Evolutionary conservation across 2,888 invertebrate genomes (phyloP).

Genomic region (Drosophila flavopinicola): DNA sequence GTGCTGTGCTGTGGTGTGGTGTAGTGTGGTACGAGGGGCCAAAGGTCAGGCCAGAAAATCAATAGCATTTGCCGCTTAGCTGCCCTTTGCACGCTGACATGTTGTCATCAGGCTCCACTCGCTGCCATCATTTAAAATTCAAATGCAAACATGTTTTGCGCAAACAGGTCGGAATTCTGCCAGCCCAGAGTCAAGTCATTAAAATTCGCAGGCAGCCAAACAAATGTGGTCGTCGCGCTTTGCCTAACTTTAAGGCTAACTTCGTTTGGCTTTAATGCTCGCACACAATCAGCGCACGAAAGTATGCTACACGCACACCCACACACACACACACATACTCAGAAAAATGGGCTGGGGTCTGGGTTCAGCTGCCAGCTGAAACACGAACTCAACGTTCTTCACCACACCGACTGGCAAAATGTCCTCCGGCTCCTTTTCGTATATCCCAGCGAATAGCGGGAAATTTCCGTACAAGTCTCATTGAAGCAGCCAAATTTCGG

Average conservation of each 20-base stretch:
- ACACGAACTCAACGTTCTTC: conserved; percentile 28
- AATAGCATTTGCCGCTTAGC: conserved; percentile 37
- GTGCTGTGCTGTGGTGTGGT: no score
- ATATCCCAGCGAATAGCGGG: conserved; percentile 11
- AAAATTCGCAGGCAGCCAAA: conserved; percentile 67
- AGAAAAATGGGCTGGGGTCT: neutral
- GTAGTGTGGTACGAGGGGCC: no score
- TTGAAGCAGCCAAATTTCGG: neutral
- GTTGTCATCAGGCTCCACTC: conserved; percentile 27
- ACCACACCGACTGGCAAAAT: conserved; percentile 34
- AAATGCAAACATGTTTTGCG: conserved; percentile 68
- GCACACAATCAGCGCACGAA: conserved; percentile 67
- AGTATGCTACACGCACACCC: conserved; percentile 62
- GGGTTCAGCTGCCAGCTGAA: conserved; percentile 24
- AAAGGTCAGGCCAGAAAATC: conserved; percentile 47
- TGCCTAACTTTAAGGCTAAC: conserved; percentile 62
- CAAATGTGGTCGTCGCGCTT: conserved; percentile 45
- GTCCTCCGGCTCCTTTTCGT: neutral
- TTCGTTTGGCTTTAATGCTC: conserved; percentile 58
- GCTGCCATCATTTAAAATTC: conserved; percentile 68
- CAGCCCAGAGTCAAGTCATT: conserved; percentile 61
- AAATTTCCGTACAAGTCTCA: neutral
- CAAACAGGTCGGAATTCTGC: conserved; percentile 1
- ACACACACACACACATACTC: neutral
- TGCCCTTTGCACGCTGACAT: conserved; percentile 23